These are phyloP conservation scores for Eutrigla gurnardus DNA, from an alignment of 2,797 vertebrate genomes.

Conservation along the genomic window DNA sequence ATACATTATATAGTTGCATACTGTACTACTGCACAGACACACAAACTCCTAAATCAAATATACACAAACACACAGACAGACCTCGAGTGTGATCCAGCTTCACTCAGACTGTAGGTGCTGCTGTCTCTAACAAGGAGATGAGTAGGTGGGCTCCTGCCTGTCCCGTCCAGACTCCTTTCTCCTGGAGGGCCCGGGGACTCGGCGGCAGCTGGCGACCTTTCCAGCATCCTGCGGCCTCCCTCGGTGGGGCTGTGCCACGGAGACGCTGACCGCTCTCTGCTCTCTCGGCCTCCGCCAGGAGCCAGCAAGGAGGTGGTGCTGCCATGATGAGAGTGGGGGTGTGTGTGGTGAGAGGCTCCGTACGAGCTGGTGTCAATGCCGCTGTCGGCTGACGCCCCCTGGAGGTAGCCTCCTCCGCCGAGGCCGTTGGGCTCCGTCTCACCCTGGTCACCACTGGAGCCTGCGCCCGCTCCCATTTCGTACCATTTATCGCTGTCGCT, in stretches of 20 bases:
- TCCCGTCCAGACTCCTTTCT: conserved; percentile 73
- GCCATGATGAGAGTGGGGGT: conserved; percentile 84
- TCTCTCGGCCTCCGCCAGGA: conserved; percentile 78
- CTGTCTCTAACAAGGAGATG: conserved; percentile 92
- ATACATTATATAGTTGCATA: too few relatives aligned
- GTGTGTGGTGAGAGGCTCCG: conserved; percentile 81
- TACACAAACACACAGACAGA: conserved; percentile 58
- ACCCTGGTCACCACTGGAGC: conserved; percentile 85
- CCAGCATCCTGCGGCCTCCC: conserved; percentile 86
- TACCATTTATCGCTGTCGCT: conserved; percentile 98
- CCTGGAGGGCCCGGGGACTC: conserved; percentile 89
- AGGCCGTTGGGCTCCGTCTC: conserved; percentile 92
- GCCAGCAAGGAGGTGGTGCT: conserved; percentile 90
- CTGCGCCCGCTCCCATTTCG: conserved; percentile 88
- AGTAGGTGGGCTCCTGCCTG: conserved; percentile 89
- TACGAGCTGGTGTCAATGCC: conserved; percentile 95
- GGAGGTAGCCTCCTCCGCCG: conserved; percentile 91
- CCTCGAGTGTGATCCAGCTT: conserved; percentile 93
- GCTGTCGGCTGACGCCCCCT: conserved; percentile 94
- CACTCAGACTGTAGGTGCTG: conserved; percentile 93
- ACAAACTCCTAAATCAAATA: not conserved
- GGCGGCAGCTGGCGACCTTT: conserved; percentile 85
- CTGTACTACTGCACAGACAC: not conserved
- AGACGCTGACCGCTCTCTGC: conserved; percentile 84
- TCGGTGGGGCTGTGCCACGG: conserved; percentile 97